These are phyloP conservation scores for Drosophila limbata DNA, from an alignment of 2,888 invertebrate genomes.

Conservation along the genomic window DNA sequence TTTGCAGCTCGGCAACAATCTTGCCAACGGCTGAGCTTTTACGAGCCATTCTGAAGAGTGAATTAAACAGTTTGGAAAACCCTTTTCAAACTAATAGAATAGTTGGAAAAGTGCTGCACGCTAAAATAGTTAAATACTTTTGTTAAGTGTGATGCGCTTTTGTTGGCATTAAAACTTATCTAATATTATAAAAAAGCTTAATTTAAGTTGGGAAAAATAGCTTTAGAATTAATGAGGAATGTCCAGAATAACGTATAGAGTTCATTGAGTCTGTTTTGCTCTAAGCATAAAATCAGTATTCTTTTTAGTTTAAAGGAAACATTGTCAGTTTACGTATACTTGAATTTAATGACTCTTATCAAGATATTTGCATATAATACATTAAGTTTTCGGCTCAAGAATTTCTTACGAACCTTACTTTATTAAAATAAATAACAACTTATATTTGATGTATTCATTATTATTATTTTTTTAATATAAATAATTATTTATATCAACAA, in stretches of 20 bases:
- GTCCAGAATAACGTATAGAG: not conserved
- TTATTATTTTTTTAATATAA: too few relatives aligned
- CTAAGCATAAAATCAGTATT: too few relatives aligned
- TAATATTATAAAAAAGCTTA: not conserved
- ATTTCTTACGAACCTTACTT: too few relatives aligned
- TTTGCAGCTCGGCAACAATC: conserved; percentile 51
- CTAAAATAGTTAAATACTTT: conserved; percentile 6
- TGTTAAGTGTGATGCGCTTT: conserved; percentile 2
- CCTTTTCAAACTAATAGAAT: conserved; percentile 50
- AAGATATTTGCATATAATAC: too few relatives aligned
- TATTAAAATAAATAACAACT: too few relatives aligned
- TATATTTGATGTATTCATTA: too few relatives aligned
- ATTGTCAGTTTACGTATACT: too few relatives aligned
- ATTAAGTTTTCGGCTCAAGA: too few relatives aligned
- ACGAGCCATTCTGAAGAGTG: conserved; percentile 40
- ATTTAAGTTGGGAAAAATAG: not conserved
- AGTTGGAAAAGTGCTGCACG: conserved; percentile 20
- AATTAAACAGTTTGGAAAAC: conserved; percentile 45
- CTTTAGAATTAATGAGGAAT: not conserved
- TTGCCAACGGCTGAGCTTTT: conserved; percentile 49
- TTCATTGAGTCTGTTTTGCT: too few relatives aligned
- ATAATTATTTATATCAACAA: too few relatives aligned
- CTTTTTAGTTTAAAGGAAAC: too few relatives aligned
- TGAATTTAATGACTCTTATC: too few relatives aligned
- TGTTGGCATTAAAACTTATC: not conserved